phyloP scores from a whole-genome alignment of 2,113 vertebrate genomes.

The Lepus timidus region DNA sequence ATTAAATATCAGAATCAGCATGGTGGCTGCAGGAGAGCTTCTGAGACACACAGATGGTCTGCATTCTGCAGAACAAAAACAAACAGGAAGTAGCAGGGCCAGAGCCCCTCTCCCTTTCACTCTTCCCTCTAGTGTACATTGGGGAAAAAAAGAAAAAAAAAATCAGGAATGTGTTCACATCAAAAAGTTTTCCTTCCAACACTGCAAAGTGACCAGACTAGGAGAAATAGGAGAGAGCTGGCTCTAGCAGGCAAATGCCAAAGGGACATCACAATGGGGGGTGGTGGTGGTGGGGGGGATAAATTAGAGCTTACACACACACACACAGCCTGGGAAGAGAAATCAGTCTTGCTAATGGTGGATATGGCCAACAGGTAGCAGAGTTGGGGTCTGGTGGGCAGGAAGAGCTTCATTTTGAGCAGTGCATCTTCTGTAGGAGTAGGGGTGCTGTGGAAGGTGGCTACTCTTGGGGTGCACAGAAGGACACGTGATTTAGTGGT shows the following conservation, averaged over 20 bases:
- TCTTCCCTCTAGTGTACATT: constrained; percentile 54
- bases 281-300: background rate
- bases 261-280: background rate
- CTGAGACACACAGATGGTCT: constrained; percentile 81
- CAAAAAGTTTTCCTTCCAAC: constrained; percentile 75
- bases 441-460: background rate
- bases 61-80: constrained; percentile 84
- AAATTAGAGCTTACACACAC: background rate
- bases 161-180: constrained; percentile 53
- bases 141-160: background rate
- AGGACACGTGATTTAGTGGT: background rate
- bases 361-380: constrained; percentile 27
- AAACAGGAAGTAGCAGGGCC: constrained; percentile 79
- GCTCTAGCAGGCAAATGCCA: constrained; percentile 53
- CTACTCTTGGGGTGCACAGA: background rate
- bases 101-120: constrained; percentile 66
- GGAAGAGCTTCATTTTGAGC: background rate
- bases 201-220: constrained; percentile 57
- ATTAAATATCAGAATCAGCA: constrained; percentile 79
- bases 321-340: background rate
- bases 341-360: background rate
- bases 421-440: background rate
- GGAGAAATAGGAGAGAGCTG: constrained; percentile 46
- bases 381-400: background rate
- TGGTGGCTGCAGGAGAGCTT: constrained; percentile 75